These are phyloP conservation scores for Vireo griseus DNA, from an alignment of 2,797 vertebrate species.

Conservation along the genomic window DNA sequence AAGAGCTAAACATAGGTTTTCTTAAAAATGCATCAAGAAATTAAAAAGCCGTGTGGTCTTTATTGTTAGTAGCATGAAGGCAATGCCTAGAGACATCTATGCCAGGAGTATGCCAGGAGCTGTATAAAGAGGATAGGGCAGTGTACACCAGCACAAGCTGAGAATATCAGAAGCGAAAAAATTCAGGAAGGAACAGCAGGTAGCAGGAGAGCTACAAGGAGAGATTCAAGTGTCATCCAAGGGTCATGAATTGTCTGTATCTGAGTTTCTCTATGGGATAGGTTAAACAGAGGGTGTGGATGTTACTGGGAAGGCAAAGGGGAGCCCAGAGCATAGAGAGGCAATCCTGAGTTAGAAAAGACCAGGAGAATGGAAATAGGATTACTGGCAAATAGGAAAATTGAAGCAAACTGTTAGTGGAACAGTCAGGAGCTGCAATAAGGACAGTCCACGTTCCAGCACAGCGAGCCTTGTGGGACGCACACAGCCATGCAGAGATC, in stretches of 20 bases:
- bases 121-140: neutral
- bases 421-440: neutral
- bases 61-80: neutral
- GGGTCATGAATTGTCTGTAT: neutral
- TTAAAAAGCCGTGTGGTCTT: neutral
- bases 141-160: neutral
- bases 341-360: neutral
- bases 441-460: neutral
- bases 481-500: neutral
- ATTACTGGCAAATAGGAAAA: neutral
- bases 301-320: neutral
- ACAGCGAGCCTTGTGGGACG: neutral
- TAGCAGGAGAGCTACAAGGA: neutral
- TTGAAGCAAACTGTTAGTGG: neutral
- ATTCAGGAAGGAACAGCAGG: neutral
- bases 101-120: neutral
- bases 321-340: neutral
- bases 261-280: neutral
- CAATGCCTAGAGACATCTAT: neutral
- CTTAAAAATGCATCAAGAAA: neutral
- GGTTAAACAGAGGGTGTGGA: neutral
- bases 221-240: neutral
- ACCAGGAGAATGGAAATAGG: neutral
- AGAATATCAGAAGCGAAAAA: neutral
- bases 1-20: slow-evolving; percentile 13